phyloP scores from a whole-genome alignment of 2,797 vertebrate genomes.

The Sebastes nivosus region DNA sequence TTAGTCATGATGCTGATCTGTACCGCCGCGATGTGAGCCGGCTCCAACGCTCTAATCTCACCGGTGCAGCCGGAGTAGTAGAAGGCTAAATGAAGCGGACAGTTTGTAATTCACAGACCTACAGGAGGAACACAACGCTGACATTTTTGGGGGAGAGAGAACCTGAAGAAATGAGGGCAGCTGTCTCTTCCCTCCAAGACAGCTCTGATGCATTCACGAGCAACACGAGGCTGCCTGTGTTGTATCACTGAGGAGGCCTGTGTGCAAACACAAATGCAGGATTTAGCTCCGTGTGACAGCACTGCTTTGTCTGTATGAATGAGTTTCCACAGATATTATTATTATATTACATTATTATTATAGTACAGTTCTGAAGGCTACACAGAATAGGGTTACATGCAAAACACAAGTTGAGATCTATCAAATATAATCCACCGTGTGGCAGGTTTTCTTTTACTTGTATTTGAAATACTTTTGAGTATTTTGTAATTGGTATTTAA shows the following conservation, averaged over 20 bases:
- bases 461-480: too few species aligned
- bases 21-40: neutral
- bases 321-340: neutral
- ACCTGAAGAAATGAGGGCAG: conserved; percentile 37
- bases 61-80: neutral
- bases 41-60: neutral
- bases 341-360: too few species aligned
- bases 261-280: neutral
- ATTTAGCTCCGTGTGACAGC: neutral
- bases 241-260: neutral
- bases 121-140: conserved; percentile 17
- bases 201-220: neutral
- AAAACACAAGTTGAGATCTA: too few species aligned
- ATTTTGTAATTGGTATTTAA: too few species aligned
- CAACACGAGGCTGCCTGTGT: neutral
- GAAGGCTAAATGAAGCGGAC: neutral
- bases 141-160: conserved; percentile 20
- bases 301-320: neutral
- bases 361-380: too few species aligned
- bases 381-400: too few species aligned
- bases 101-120: neutral
- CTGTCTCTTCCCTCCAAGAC: conserved; percentile 33
- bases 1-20: neutral
- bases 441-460: too few species aligned
- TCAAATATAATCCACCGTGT: too few species aligned